A percentile compares a stretch with the other conserved stretches of the same genome.
phyloP scores from a whole-genome alignment of 2,797 vertebrate genomes.

The Crax fasciolata region DNA sequence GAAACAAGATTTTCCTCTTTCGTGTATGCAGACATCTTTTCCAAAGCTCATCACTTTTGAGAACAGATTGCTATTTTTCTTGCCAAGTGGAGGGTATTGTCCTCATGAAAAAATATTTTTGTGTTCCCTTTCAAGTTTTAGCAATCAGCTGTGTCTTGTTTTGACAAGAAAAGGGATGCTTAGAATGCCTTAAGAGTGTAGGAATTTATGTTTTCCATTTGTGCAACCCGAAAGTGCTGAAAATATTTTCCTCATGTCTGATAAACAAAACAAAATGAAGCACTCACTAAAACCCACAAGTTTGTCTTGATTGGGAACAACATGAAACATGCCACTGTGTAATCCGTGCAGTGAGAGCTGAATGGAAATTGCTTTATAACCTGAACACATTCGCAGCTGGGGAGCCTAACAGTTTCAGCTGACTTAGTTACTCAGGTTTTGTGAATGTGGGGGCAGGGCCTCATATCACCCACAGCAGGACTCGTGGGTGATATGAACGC shows the following conservation, averaged over 20 bases:
- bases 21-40: neutral
- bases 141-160: neutral
- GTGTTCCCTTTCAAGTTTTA: conserved; percentile 32
- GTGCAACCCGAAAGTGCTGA: neutral
- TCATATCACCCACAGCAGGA: conserved; percentile 1
- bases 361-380: conserved; percentile 50
- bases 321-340: neutral
- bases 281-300: neutral
- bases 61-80: neutral
- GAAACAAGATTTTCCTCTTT: neutral
- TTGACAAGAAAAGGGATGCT: conserved; percentile 5
- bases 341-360: neutral
- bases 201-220: neutral
- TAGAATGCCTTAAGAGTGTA: neutral
- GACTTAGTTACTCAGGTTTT: conserved; percentile 28
- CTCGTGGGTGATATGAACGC: neutral
- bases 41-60: conserved; percentile 2
- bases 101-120: neutral
- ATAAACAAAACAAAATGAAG: conserved; percentile 3
- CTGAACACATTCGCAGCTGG: neutral
- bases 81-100: conserved; percentile 16
- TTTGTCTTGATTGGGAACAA: neutral
- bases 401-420: neutral
- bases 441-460: neutral
- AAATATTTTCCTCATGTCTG: neutral